These are phyloP conservation scores for Delphinapterus leucas DNA, from an alignment of 2,113 vertebrate species.

Conservation along the genomic window DNA sequence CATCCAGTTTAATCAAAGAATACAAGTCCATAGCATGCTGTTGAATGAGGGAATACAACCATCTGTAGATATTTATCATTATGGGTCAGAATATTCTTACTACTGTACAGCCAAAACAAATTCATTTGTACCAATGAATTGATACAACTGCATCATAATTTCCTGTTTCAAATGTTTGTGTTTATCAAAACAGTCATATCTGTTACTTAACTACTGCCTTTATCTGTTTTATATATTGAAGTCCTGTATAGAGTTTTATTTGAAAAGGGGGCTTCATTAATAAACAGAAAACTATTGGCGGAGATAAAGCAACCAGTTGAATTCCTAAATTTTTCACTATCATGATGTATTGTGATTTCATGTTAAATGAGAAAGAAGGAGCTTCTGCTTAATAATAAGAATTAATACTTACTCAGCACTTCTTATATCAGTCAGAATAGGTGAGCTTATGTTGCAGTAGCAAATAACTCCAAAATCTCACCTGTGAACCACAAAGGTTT, in stretches of 20 bases:
- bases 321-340: not conserved
- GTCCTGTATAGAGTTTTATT: not conserved
- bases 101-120: conserved; percentile 11
- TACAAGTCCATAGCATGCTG: not conserved
- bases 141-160: not conserved
- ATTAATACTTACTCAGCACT: not conserved
- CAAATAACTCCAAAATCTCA: not conserved
- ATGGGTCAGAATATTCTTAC: not conserved
- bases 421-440: not conserved
- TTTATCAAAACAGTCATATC: not conserved
- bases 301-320: not conserved
- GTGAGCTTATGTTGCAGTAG: not conserved
- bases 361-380: not conserved
- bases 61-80: not conserved
- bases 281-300: not conserved
- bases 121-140: not conserved
- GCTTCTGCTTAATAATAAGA: not conserved
- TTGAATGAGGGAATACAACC: not conserved
- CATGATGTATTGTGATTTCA: not conserved
- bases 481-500: not conserved
- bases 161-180: not conserved
- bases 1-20: not conserved
- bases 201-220: not conserved
- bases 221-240: not conserved
- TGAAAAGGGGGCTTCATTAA: not conserved